Conservation (phyloP, 2,797 vertebrate species). For the Spatula clypeata region DNA sequence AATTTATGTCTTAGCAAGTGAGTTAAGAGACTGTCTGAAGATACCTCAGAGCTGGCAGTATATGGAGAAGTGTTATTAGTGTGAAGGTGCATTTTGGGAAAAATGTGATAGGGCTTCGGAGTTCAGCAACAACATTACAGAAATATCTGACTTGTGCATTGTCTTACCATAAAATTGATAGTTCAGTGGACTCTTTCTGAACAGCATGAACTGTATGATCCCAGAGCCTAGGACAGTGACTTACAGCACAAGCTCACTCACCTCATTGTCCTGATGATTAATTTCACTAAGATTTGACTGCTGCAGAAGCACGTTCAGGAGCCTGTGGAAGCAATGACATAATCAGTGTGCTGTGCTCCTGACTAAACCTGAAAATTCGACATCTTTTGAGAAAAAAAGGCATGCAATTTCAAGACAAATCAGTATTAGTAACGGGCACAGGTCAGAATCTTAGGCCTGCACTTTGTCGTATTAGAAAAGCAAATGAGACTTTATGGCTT, state of each 20-base stretch:
- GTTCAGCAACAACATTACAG: background rate
- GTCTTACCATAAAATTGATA: background rate
- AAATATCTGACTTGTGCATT: background rate
- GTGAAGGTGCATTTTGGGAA: background rate
- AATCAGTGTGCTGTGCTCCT: background rate
- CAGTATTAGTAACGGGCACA: background rate
- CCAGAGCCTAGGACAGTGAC: background rate
- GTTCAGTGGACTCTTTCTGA: background rate
- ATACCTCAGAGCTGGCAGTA: background rate
- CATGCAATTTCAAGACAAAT: background rate
- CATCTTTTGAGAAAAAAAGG: background rate
- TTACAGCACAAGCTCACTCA: slow-evolving; percentile 70
- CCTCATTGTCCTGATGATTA: slow-evolving; percentile 93
- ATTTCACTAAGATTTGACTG: slow-evolving; percentile 90
- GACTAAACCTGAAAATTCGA: background rate
- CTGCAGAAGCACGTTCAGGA: slow-evolving; percentile 89
- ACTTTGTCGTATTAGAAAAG: background rate
- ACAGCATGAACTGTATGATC: background rate
- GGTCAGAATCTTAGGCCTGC: background rate
- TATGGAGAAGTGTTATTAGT: background rate
- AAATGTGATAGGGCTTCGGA: background rate
- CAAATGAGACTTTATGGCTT: background rate
- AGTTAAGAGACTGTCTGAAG: background rate
- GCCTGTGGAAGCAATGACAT: slow-evolving; percentile 79
- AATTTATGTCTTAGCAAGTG: background rate